Evolutionary conservation across 2,888 invertebrate species (phyloP), one percentile per base, ranked within the genome.

Genomic region (Altica lythri): DNA sequence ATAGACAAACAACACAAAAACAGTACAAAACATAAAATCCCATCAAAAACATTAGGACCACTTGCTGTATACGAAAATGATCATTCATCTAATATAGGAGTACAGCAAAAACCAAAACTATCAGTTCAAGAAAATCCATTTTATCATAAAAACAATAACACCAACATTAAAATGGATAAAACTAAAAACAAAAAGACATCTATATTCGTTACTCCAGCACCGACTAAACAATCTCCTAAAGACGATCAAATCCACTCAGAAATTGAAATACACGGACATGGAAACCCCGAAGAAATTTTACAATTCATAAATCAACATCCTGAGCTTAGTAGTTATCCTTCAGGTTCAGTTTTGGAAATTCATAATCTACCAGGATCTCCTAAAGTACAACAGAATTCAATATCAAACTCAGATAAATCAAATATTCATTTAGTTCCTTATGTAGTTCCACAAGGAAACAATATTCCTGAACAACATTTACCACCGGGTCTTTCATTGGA

Each of bases 231-330:
- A 10, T 46, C 32, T 6, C 10, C 46, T 30, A 49, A 45, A 16
- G 52, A 57, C 30, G 57, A 52, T n/a, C 34, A 59, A 44, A 25
- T 34, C 17, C 57, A 61, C 16, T 53, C 57, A 3, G 63, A 63
- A 44, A 59, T 70, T 18, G 64, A 70, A 37, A 66, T 72, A 45
- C 71, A 72, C 38, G 70, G 68, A 9, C 68, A 73, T 38, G 70
- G 70, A 18, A 67, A 69, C 55, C 71, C 74, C 6, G 73, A 75
- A 9, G 75, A 77, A 55, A 53, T 77, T 2, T 54, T 77, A 4
- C 74, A 76, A 47, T 70, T 77, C 30, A 72, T 77, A 27, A 70
- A 76, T 53, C 74, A 75, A 54, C 76, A 77, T 63, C 76, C 77
- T 4, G 75, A 76, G 64, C 63, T 77, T 29, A 64, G 71, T 37